phyloP scores from a whole-genome alignment of 2,113 vertebrate species.

The Madoqua kirkii region DNA sequence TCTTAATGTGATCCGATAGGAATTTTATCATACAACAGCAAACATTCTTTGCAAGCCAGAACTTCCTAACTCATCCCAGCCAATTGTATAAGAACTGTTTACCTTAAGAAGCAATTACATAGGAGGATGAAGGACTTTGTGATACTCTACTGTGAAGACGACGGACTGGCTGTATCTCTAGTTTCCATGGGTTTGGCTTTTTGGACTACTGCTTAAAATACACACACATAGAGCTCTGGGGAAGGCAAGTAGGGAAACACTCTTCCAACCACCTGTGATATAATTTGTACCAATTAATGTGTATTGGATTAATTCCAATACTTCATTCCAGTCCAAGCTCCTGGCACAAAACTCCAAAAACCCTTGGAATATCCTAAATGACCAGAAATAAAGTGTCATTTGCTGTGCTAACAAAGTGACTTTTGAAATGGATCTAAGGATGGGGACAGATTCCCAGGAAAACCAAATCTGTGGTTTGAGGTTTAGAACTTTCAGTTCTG shows the following conservation, averaged over 20 bases:
- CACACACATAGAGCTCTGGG: not conserved
- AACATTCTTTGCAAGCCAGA: not conserved
- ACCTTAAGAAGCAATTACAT: not conserved
- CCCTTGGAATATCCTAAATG: not conserved
- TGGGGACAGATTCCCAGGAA: not conserved
- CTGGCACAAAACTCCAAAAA: not conserved
- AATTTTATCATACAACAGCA: not conserved
- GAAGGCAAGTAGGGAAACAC: not conserved
- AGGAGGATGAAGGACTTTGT: not conserved
- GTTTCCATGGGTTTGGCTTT: not conserved
- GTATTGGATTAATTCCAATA: not conserved
- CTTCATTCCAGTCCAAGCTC: not conserved
- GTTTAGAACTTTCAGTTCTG: not conserved
- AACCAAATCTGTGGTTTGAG: not conserved
- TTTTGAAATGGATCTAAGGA: not conserved
- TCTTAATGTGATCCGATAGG: not conserved
- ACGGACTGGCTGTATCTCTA: not conserved
- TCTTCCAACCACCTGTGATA: not conserved
- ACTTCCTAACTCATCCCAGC: not conserved
- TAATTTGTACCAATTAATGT: not conserved
- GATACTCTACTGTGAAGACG: not conserved
- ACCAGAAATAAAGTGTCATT: not conserved
- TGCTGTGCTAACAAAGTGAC: not conserved
- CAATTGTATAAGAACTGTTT: not conserved
- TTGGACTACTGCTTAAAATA: not conserved